Conservation (phyloP, 2,888 invertebrate genomes). For the Strigamia transsilvanica region DNA sequence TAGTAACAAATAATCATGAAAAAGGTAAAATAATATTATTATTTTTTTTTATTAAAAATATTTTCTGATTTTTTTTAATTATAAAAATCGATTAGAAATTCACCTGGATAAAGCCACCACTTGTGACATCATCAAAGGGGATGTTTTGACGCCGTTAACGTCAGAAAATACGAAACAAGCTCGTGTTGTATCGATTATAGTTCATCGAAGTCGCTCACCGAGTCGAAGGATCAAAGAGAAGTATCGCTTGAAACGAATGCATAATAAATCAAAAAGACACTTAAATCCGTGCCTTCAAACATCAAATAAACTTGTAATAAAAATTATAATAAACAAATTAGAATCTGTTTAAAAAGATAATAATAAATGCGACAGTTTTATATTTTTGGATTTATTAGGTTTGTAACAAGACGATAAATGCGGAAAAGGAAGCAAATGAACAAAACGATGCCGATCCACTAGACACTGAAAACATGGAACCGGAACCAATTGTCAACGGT, state of each 20-base stretch:
- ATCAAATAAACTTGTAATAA: conserved; percentile 6
- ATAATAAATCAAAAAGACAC: conserved; percentile 9
- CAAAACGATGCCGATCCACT: neutral
- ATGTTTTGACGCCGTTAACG: conserved; percentile 52
- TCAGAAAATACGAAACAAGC: conserved; percentile 52
- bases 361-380: neutral
- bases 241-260: conserved; percentile 27
- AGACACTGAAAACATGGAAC: conserved; percentile 50
- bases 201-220: conserved; percentile 43
- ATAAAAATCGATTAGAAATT: conserved; percentile 11
- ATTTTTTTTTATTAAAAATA: too few relatives aligned
- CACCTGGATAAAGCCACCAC: conserved; percentile 53
- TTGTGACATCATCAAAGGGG: conserved; percentile 55
- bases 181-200: conserved; percentile 51
- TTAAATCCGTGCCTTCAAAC: conserved; percentile 36
- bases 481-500: neutral
- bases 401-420: neutral
- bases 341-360: neutral
- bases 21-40: neutral
- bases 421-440: neutral
- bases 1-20: neutral
- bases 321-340: neutral
- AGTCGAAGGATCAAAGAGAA: conserved; percentile 51
- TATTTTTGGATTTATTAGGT: neutral
- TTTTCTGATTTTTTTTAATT: too few relatives aligned